Base-by-base conservation (phyloP, 1,140 invertebrate genomes). In the Cecropterus lyciades region DNA sequence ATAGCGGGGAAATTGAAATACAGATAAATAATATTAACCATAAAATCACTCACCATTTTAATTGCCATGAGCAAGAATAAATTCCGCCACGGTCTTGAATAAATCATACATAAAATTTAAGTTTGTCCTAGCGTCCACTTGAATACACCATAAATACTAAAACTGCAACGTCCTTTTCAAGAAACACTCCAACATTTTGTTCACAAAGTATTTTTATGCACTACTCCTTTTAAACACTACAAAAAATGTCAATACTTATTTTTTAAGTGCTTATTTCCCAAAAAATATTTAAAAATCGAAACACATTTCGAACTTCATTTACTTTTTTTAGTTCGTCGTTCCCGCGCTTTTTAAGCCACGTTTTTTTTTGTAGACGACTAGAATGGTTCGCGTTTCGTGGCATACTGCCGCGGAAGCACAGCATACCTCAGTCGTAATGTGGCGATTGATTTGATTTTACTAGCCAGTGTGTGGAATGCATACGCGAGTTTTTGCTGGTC, bases 21-120 rank as follows among this genome's bases (percentile, higher is more conserved):
- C 37, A 46, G 27, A 62, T 11, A 40, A 51, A 57, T 30, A 70
- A 49, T 45, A 45, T 42, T 71, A 66, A 24, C 20, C 45, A 64
- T 67, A 63, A 57, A 65, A 8, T 62, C 62, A 89, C 88, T 91
- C 65, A 91, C 88, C 88, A 85, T 86, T 77, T 85, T 87, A 87
- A 88, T 87, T 88, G 88, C 88, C 77, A 87, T 85, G 63, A 89
- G 88, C 85, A 91, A 88, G 87, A 86, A 75, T 83, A 91, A 79
- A 76, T 83, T 85, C 86, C 76, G 88, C 88, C 87, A 85, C 84
- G 80, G 75, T 83, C 73, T 89, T 88, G 82, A 85, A 91, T 91
- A 89, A 91, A 88, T 91, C 88, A 91, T 91, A 89, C 87, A 91
- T 91, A 88, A 89, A 91, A 85, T 76, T 86, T 89, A 72, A 82